phyloP scores from a whole-genome alignment of 1,140 invertebrate genomes.

The Cydia fagiglandana region DNA sequence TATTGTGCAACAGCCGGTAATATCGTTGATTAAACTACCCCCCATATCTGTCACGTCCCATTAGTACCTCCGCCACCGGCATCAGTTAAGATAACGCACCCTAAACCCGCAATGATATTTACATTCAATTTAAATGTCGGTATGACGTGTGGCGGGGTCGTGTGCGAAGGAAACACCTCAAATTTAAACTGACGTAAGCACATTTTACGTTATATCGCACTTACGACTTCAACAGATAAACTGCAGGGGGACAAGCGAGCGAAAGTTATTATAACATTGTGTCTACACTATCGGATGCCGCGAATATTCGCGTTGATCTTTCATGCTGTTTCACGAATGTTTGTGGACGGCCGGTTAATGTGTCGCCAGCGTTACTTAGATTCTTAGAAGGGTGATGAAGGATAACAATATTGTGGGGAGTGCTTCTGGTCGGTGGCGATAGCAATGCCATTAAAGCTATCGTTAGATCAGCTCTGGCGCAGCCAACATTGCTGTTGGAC shows the following conservation, averaged over 20 bases:
- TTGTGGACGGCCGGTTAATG: background rate
- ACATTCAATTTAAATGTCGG: slow-evolving; percentile 34
- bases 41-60: slow-evolving; percentile 1
- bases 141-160: slow-evolving; percentile 27
- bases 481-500: background rate
- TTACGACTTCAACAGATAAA: background rate
- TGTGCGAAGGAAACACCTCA: background rate
- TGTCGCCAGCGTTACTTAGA: background rate
- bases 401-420: slow-evolving; percentile 15
- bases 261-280: background rate
- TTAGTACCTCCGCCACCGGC: slow-evolving; percentile 4
- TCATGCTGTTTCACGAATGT: background rate
- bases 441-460: slow-evolving; percentile 45
- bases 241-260: background rate
- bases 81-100: slow-evolving; percentile 31
- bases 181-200: background rate
- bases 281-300: slow-evolving; percentile 1
- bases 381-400: slow-evolving; percentile 11
- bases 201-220: background rate
- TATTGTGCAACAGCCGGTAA: background rate
- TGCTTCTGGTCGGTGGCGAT: slow-evolving; percentile 39
- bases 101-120: slow-evolving; percentile 30
- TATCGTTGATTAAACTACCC: background rate
- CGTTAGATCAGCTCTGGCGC: slow-evolving; percentile 38
- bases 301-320: background rate